Conservation (phyloP, 1,140 invertebrate species). For the Calliopsis andreniformis region DNA sequence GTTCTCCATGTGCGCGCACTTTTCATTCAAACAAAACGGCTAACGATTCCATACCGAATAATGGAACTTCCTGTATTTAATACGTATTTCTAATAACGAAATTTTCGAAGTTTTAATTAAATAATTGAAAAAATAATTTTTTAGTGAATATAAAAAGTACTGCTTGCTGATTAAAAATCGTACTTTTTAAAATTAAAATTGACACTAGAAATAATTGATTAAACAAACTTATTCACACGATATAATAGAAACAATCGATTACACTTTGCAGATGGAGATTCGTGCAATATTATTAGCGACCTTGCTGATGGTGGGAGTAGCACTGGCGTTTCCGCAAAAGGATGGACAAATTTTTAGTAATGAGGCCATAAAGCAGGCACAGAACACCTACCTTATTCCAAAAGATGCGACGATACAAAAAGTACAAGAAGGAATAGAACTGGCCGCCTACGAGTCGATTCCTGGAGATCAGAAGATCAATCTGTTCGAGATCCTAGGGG, state of each 20-base stretch:
- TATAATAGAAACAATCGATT: no score
- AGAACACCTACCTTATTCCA: slow-evolving; percentile 90
- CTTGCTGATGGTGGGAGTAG: slow-evolving; percentile 79
- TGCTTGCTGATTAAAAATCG: no score
- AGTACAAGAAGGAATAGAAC: slow-evolving; percentile 91
- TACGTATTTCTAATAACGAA: no score
- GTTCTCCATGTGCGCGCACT: not conserved
- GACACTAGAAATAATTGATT: no score
- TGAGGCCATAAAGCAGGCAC: slow-evolving; percentile 92
- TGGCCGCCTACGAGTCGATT: slow-evolving; percentile 91
- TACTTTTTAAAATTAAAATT: no score
- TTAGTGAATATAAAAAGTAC: no score
- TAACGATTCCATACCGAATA: no score
- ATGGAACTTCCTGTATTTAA: no score
- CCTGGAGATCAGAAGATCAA: slow-evolving; percentile 91
- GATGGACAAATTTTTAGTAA: slow-evolving; percentile 91
- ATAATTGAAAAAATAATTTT: no score
- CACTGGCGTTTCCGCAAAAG: slow-evolving; percentile 84
- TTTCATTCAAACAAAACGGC: not conserved
- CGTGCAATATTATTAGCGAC: slow-evolving; percentile 73
- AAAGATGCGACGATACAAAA: slow-evolving; percentile 93
- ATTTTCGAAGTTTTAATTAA: no score
- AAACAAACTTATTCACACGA: no score
- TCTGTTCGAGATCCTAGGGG: slow-evolving; percentile 89
- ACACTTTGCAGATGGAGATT: slow-evolving; percentile 70